Percentiles rank a stretch among this genome's conserved stretches.
Conservation (phyloP, 1,140 invertebrate genomes). For the Neodiprion pinetum region DNA sequence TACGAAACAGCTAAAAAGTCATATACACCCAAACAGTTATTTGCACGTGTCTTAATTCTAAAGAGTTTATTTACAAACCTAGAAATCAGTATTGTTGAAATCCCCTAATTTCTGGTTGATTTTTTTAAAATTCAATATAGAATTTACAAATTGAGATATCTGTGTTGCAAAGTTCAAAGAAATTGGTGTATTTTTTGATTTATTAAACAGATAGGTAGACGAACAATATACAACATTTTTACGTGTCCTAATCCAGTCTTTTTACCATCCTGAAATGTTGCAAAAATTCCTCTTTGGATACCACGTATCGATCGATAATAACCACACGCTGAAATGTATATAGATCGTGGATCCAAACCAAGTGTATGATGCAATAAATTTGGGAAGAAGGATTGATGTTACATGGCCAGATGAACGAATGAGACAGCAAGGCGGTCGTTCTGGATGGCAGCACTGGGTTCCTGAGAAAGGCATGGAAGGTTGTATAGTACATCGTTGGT, state of each 20-base stretch:
- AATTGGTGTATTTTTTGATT: no score
- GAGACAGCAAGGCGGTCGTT: conserved; percentile 82
- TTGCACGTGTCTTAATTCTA: no score
- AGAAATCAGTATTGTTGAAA: no score
- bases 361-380: conserved; percentile 90
- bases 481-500: conserved; percentile 88
- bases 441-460: conserved; percentile 88
- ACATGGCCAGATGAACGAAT: conserved; percentile 91
- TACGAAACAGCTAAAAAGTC: no score
- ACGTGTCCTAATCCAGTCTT: neutral
- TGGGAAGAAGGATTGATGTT: conserved; percentile 87
- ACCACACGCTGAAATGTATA: neutral
- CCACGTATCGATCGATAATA: neutral
- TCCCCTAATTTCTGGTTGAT: no score
- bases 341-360: conserved; percentile 79
- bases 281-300: neutral
- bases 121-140: no score
- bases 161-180: no score
- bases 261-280: conserved; percentile 14
- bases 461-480: conserved; percentile 92
- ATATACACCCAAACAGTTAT: no score
- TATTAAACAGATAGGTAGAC: no score
- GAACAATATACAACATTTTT: no score
- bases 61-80: no score
- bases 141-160: no score